A percentile compares a stretch with the other conserved stretches of the same genome.
Evolutionary conservation across 2,113 vertebrate genomes (phyloP).

Genomic region (Chiloscyllium plagiosum): DNA sequence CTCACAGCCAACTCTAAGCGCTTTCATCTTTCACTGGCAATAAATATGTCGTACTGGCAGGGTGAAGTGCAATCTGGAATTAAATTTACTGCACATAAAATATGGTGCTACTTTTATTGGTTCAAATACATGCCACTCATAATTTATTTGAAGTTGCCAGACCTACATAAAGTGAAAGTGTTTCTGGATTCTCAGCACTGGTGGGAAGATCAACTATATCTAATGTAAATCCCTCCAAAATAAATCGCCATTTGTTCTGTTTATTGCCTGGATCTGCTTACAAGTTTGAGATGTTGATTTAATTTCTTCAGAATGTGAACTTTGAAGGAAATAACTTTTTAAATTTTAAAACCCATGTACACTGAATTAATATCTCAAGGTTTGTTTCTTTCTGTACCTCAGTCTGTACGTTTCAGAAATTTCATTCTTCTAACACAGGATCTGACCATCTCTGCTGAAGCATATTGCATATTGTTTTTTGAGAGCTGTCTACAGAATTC

Average conservation of each 20-base stretch:
- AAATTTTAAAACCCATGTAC: neutral
- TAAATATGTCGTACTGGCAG: slow-evolving; percentile 93
- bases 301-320: neutral
- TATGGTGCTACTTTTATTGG: slow-evolving; percentile 96
- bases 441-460: neutral
- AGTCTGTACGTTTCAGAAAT: neutral
- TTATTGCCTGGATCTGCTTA: neutral
- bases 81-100: slow-evolving; percentile 99
- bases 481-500: neutral
- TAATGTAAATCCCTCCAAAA: neutral
- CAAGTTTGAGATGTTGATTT: neutral
- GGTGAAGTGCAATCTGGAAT: slow-evolving; percentile 89
- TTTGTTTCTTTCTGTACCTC: neutral
- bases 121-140: slow-evolving; percentile 96
- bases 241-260: neutral
- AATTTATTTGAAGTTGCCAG: slow-evolving; percentile 87
- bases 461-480: neutral
- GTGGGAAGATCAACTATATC: slow-evolving; percentile 1
- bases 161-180: slow-evolving; percentile 68
- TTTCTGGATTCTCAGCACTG: slow-evolving; percentile 29
- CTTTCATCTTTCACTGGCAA: slow-evolving; percentile 79
- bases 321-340: neutral
- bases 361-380: neutral
- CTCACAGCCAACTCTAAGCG: slow-evolving; percentile 64
- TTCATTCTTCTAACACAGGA: neutral